Conservation (phyloP, 2,888 invertebrate species). For the Conomelus anceps region DNA sequence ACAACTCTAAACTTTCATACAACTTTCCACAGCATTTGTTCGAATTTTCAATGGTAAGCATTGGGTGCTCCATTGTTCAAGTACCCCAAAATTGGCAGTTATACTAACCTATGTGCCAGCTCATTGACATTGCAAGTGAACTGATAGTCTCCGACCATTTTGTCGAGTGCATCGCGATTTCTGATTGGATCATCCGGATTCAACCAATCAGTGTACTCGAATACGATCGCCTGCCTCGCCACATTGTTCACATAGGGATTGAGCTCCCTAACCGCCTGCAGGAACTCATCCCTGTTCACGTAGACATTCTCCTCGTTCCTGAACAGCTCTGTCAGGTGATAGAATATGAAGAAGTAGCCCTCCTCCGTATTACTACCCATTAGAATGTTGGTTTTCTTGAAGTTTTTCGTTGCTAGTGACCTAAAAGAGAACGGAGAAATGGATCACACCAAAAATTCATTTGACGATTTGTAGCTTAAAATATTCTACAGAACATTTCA, state of each 20-base stretch:
- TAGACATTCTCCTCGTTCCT: constrained; percentile 79
- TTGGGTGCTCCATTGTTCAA: no score
- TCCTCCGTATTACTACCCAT: constrained; percentile 92
- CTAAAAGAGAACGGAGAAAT: no score
- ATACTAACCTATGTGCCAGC: constrained; percentile 60
- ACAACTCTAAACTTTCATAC: no score
- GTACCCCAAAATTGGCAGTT: not conserved
- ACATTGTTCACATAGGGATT: constrained; percentile 79
- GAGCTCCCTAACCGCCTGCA: constrained; percentile 69
- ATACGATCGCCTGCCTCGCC: constrained; percentile 79
- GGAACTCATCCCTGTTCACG: constrained; percentile 69
- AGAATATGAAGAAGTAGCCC: constrained; percentile 89
- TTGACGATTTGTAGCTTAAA: no score
- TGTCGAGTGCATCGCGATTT: constrained; percentile 79
- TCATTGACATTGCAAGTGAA: constrained; percentile 94
- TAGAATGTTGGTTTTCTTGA: constrained; percentile 86
- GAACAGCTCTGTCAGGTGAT: constrained; percentile 79
- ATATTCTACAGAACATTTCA: no score
- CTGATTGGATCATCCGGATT: constrained; percentile 76
- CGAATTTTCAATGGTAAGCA: no score
- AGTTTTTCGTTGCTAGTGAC: constrained; percentile 69
- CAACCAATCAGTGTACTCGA: constrained; percentile 88
- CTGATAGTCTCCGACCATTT: constrained; percentile 90
- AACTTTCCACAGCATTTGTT: no score
- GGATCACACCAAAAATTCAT: no score